Conservation (phyloP, 2,113 vertebrate genomes). For the Callorhinus ursinus region DNA sequence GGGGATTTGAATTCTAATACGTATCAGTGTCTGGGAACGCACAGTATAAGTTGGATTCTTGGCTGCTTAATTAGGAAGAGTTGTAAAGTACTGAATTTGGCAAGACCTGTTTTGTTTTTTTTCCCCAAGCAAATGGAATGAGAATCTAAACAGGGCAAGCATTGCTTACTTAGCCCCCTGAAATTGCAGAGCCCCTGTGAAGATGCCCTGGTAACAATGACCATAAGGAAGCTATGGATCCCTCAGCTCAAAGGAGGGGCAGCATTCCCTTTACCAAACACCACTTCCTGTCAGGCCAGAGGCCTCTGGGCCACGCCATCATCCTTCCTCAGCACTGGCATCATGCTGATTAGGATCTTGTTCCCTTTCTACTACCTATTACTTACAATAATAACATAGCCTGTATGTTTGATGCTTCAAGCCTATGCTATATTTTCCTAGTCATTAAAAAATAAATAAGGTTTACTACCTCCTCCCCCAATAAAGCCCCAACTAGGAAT, state of each 20-base stretch:
- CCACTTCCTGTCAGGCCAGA: neutral
- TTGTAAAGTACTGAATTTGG: neutral
- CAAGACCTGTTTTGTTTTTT: neutral
- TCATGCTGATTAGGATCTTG: neutral
- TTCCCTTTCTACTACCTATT: neutral
- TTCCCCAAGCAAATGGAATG: neutral
- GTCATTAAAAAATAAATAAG: slow-evolving; percentile 46
- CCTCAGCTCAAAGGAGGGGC: neutral
- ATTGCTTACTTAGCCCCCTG: neutral
- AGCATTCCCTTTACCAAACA: neutral
- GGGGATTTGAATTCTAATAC: neutral
- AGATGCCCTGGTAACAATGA: neutral
- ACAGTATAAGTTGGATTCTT: neutral
- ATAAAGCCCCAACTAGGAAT: slow-evolving; percentile 1
- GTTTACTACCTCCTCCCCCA: neutral
- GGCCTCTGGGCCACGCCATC: neutral
- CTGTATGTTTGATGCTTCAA: neutral
- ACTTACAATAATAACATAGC: neutral
- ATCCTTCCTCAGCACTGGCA: neutral
- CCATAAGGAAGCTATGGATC: neutral
- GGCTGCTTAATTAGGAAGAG: neutral
- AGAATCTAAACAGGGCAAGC: neutral
- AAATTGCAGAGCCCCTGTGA: neutral
- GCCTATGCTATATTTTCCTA: slow-evolving; percentile 43
- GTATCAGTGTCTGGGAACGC: neutral